Conservation (phyloP, 2,888 invertebrate genomes). For the Malachius bipustulatus region DNA sequence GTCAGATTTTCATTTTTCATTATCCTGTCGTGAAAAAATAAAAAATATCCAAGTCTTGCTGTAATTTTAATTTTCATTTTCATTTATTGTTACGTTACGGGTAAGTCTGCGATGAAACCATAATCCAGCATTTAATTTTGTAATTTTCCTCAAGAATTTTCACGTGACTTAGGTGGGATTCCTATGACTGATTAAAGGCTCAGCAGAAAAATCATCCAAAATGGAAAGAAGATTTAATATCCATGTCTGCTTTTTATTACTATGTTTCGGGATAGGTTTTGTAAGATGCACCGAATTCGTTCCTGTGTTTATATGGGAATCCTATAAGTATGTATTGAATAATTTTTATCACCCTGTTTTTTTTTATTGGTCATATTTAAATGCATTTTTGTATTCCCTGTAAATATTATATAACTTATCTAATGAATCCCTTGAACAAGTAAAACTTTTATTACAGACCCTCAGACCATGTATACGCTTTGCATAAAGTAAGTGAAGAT, state of each 20-base stretch:
- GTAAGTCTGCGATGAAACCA: too few species aligned
- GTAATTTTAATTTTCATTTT: too few species aligned
- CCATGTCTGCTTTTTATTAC: background rate
- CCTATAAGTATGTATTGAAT: slow-evolving; percentile 28
- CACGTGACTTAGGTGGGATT: slow-evolving; percentile 9
- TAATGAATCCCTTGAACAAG: background rate
- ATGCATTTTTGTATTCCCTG: slow-evolving; percentile 3
- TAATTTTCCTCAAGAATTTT: slow-evolving; percentile 8
- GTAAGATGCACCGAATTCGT: slow-evolving; percentile 28
- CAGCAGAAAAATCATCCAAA: slow-evolving; percentile 5
- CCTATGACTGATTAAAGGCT: background rate
- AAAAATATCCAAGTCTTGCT: too few species aligned
- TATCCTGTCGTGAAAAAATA: too few species aligned
- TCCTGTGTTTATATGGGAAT: slow-evolving; percentile 34
- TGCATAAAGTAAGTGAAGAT: slow-evolving; percentile 31
- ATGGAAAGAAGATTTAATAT: slow-evolving; percentile 4
- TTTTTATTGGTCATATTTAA: background rate
- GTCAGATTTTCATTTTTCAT: too few species aligned
- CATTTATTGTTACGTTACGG: too few species aligned
- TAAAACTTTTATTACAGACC: slow-evolving; percentile 19
- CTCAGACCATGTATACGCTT: slow-evolving; percentile 29
- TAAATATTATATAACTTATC: too few species aligned
- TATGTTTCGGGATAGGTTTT: background rate
- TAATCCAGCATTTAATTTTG: too few species aligned
- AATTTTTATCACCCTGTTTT: slow-evolving; percentile 8